Percentiles rank a stretch among this genome's conserved stretches.
Evolutionary conservation across 1,140 invertebrate genomes (phyloP).

Genomic region (Drosophila orosa): DNA sequence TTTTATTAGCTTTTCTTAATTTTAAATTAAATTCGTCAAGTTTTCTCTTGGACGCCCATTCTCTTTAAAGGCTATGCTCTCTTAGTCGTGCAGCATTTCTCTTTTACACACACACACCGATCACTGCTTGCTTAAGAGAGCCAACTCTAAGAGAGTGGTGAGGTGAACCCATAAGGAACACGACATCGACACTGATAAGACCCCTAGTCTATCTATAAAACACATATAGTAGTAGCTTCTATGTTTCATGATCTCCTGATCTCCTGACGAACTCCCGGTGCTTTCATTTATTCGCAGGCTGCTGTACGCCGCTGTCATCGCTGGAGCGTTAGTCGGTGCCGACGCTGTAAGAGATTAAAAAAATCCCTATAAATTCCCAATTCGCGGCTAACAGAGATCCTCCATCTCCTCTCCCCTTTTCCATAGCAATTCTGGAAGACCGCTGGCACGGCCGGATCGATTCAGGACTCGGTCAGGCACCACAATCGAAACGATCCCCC

Average conservation of each 20-base stretch:
- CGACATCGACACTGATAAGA: constrained; percentile 19
- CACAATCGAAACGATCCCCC: constrained; percentile 53
- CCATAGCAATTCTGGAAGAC: constrained; percentile 85
- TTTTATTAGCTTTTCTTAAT: background rate
- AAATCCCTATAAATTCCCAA: background rate
- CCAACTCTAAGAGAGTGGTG: background rate
- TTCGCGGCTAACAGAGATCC: background rate
- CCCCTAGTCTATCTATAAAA: background rate
- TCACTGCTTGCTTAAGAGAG: constrained; percentile 1
- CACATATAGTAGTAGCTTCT: background rate
- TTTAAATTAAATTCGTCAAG: background rate
- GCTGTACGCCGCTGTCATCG: constrained; percentile 79
- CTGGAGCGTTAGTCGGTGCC: constrained; percentile 70
- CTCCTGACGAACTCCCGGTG: background rate
- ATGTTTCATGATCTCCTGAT: constrained; percentile 3
- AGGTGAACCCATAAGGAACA: background rate
- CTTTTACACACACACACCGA: background rate
- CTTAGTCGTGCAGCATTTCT: background rate
- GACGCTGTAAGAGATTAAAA: constrained; percentile 69
- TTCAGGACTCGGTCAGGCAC: constrained; percentile 61
- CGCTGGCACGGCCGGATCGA: constrained; percentile 62
- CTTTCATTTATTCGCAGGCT: constrained; percentile 60
- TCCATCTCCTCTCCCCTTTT: constrained; percentile 8
- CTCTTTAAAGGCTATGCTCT: background rate
- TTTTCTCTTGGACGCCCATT: background rate